Base-by-base conservation (phyloP, 2,113 vertebrate genomes). In the Chunga burmeisteri region DNA sequence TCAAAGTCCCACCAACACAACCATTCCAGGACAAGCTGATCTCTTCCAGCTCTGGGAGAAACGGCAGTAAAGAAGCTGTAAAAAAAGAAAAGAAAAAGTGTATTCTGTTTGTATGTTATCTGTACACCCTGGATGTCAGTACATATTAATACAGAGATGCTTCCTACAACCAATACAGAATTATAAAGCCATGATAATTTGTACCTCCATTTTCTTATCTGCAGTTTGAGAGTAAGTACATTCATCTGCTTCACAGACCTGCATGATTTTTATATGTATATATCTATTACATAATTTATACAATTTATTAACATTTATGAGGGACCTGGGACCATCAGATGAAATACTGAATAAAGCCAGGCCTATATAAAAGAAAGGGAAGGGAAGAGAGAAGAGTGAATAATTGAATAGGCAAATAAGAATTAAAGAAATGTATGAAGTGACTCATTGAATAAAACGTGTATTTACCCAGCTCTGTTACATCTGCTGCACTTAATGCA, bases 21-120 rank as follows among this genome's bases (percentile, higher is more conserved):
- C 98, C 96, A 70, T 99, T 99, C 99, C 99, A 99, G 65, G 99
- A 99, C 66, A 99, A 73, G 73, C 98, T 98, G 92, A 99, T 46
- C 95, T 99, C 98, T 97, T 99, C 98, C 97, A 99, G 92, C 85
- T 98, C 97, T 62, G 98, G 97, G 40, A 99, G 96, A 86, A 98
- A 98, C 0, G 97, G 98, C 71, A 99, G 58, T 42, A 96, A 82
- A 77, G 94, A 87, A 95, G 93, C 96, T 97, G 38, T 9, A 34
- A 72, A 58, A 77, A 92, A 17, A n/a, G 10, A n/a, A 44, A 62
- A 62, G 7, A 25, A 77, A 56, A 79, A 44, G 5, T 1, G 0
- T 46, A 38, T 72, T 50, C 10, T 81, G 10, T 58, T 52, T 74
- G 46, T 8, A 21, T 14, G 6, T 67, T 84, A 42, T 29, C 56